Conservation (phyloP, 2,888 invertebrate genomes). For the Ellobium chinense region DNA sequence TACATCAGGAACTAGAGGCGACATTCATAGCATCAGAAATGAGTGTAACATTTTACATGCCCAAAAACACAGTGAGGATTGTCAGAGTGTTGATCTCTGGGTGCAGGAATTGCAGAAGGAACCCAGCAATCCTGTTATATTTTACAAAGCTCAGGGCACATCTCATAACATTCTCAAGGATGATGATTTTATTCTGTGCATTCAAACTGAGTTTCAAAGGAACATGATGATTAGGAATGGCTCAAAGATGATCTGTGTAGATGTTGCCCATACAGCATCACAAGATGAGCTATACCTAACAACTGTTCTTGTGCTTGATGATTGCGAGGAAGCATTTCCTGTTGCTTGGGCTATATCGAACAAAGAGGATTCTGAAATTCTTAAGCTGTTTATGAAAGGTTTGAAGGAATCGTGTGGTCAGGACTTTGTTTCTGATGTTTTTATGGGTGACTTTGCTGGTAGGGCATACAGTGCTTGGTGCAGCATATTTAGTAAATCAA, state of each 20-base stretch:
- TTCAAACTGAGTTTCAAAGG: conserved; percentile 31
- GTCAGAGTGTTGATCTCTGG: conserved; percentile 3
- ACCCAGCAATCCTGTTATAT: conserved; percentile 7
- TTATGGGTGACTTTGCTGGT: conserved; percentile 28
- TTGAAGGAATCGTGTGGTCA: conserved; percentile 12
- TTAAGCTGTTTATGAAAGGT: conserved; percentile 12
- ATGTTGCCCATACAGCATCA: conserved; percentile 2
- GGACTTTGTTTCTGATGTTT: not conserved
- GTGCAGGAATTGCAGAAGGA: not conserved
- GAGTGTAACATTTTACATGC: conserved; percentile 8
- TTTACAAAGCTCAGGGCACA: conserved; percentile 1
- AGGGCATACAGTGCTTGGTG: conserved; percentile 36
- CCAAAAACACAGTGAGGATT: not conserved
- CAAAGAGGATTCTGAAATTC: not conserved
- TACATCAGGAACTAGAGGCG: not conserved
- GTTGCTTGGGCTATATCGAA: conserved; percentile 39
- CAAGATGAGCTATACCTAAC: conserved; percentile 22
- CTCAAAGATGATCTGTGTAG: conserved; percentile 6
- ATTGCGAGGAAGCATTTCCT: conserved; percentile 18
- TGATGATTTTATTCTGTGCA: conserved; percentile 22
- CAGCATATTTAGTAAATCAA: not conserved
- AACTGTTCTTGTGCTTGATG: conserved; percentile 20
- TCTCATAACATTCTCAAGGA: not conserved
- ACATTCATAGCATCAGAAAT: conserved; percentile 19
- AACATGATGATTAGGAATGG: conserved; percentile 16